phyloP scores from a whole-genome alignment of 2,888 invertebrate species.

The Ormyrus nitidulus region DNA sequence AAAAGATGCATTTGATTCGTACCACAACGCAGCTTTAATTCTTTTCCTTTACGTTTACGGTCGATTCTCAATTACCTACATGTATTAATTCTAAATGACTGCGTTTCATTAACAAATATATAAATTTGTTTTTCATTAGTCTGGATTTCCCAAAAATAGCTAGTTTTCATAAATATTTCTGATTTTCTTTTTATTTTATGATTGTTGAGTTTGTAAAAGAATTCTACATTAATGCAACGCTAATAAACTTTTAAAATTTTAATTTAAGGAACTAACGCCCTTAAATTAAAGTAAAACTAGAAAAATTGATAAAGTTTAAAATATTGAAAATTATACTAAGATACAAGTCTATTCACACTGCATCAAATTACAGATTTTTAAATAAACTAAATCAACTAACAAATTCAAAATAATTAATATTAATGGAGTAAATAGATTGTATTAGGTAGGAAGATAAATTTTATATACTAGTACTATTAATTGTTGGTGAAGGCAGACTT shows the following conservation, averaged over 20 bases:
- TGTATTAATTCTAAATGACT: conserved; percentile 23
- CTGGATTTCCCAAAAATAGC: conserved; percentile 48
- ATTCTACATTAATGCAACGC: neutral
- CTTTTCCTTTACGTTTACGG: neutral
- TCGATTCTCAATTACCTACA: conserved; percentile 3
- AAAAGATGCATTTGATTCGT: conserved; percentile 9
- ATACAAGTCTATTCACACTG: too few species aligned
- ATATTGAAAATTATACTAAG: too few species aligned
- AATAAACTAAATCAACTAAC: neutral
- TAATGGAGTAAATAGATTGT: neutral
- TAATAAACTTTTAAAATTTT: conserved; percentile 15
- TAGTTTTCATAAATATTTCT: conserved; percentile 48
- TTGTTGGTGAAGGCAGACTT: conserved; percentile 37
- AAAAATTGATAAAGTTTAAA: too few species aligned
- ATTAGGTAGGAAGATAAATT: neutral
- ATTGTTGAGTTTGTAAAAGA: conserved; percentile 6
- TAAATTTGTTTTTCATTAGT: conserved; percentile 46
- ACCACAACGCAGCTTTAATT: neutral
- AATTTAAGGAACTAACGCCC: too few species aligned
- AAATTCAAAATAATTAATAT: neutral
- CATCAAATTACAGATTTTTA: too few species aligned
- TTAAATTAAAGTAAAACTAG: too few species aligned
- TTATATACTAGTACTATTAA: neutral
- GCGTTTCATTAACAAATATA: conserved; percentile 52
- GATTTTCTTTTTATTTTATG: conserved; percentile 29